Base-by-base conservation (phyloP, 2,888 invertebrate genomes). In the Drosophila helvetica region DNA sequence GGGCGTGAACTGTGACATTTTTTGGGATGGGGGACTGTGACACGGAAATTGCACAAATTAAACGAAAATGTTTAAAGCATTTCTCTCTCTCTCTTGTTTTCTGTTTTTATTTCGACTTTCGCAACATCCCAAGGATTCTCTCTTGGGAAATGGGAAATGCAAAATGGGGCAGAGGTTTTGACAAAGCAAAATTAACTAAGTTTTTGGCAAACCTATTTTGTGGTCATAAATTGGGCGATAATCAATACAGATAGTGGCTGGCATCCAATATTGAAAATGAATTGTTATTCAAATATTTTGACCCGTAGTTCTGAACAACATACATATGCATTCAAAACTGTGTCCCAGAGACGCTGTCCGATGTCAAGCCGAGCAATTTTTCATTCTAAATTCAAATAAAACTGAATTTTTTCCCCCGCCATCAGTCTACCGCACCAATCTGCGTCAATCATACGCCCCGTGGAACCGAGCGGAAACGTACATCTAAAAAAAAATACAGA, bases 401-500 rank as follows among this genome's bases (percentile, higher is more conserved):
- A 72, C 19, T 22, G 15, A 18, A 10, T 27, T 38, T 18, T 59
- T 30, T 7, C 8, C 12, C n/a, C 38, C n/a, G 18, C 4, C 25
- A n/a, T 10, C 33, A 55, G 30, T 66, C 25, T 27, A 52, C 19
- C 15, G 1, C 19, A 30, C n/a, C 30, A 46, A 74, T 76, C 59
- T 42, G 53, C 70, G 73, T 72, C 77, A 85, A 76, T 80, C 82
- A 80, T 77, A 68, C 74, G 88, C 78, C 67, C 55, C 22, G 67
- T 64, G 52, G 59, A 43, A 62, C 53, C 42, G 47, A n/a, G n/a
- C 18, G 42, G n/a, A 30, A 19, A 5, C 8, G 48, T 5, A 38
- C 15, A 15, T 4, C 2, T 1, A 10, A 38, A 17, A 45, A 48
- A 25, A 38, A 53, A 67, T 22, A 38, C 33, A 33, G 22, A 52